Evolutionary conservation across 2,888 invertebrate species (phyloP).

Genomic region (Dryocosmus kuriphilus): DNA sequence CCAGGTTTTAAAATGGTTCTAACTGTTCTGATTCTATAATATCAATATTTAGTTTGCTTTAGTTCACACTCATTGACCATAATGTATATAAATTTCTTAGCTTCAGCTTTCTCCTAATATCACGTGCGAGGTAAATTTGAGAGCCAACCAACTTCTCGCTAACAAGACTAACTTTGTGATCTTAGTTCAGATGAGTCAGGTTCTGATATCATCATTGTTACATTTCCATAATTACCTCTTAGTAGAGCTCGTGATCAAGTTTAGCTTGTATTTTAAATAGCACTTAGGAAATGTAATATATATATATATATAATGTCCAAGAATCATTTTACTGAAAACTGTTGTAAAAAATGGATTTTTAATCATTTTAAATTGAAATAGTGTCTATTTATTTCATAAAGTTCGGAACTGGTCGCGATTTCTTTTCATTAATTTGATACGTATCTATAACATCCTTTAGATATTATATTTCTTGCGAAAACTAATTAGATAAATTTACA

Average conservation of each 20-base stretch:
- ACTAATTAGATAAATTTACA: too few relatives aligned
- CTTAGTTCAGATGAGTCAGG: background rate
- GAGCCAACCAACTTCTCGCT: background rate
- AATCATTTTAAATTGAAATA: too few relatives aligned
- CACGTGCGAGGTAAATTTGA: constrained; percentile 13
- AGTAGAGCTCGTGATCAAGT: constrained; percentile 7
- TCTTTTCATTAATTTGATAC: too few relatives aligned
- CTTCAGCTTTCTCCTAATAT: background rate
- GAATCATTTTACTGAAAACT: too few relatives aligned
- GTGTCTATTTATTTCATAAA: too few relatives aligned
- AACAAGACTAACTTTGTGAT: constrained; percentile 26
- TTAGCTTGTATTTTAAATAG: background rate
- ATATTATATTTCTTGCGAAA: too few relatives aligned
- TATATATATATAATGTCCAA: background rate
- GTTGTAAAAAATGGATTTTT: too few relatives aligned
- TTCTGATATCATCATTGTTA: constrained; percentile 13
- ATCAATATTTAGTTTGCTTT: background rate
- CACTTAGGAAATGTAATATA: background rate
- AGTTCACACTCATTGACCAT: background rate
- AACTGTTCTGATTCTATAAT: too few relatives aligned
- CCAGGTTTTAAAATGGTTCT: too few relatives aligned
- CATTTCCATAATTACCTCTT: constrained; percentile 16
- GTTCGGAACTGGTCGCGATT: too few relatives aligned
- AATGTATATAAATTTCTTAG: background rate
- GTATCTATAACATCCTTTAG: too few relatives aligned